Evolutionary conservation across 1,140 invertebrate species (phyloP).

Genomic region (Cardiocondyla obscurior): DNA sequence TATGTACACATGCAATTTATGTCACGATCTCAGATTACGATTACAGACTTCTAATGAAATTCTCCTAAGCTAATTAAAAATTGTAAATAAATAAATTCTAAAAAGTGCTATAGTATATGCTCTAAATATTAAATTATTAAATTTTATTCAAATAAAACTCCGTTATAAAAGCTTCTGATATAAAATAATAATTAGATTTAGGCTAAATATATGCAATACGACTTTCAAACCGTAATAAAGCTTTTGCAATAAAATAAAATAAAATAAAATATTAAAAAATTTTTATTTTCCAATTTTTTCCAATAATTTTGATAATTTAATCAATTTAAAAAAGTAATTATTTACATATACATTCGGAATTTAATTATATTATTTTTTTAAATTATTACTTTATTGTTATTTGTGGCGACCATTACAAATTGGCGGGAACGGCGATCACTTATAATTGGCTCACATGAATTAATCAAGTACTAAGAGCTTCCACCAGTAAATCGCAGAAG

Average conservation of each 20-base stretch:
- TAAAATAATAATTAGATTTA: constrained; percentile 8
- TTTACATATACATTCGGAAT: no score
- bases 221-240: constrained; percentile 1
- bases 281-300: background rate
- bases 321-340: no score
- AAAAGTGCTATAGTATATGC: background rate
- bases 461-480: no score
- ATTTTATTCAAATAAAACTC: background rate
- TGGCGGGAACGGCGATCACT: no score
- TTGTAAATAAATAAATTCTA: background rate
- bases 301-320: background rate
- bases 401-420: no score
- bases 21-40: background rate
- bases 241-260: constrained; percentile 7
- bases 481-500: no score
- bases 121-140: background rate
- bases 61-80: background rate
- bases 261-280: background rate
- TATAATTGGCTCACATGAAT: no score
- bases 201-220: constrained; percentile 16
- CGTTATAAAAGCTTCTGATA: background rate
- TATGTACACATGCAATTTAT: constrained; percentile 1
- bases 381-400: no score
- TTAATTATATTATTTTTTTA: no score
- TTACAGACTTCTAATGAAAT: background rate